Evolutionary conservation across 2,888 invertebrate genomes (phyloP), one percentile per base, ranked within the genome.

Genomic region (Drosophila pegasa): DNA sequence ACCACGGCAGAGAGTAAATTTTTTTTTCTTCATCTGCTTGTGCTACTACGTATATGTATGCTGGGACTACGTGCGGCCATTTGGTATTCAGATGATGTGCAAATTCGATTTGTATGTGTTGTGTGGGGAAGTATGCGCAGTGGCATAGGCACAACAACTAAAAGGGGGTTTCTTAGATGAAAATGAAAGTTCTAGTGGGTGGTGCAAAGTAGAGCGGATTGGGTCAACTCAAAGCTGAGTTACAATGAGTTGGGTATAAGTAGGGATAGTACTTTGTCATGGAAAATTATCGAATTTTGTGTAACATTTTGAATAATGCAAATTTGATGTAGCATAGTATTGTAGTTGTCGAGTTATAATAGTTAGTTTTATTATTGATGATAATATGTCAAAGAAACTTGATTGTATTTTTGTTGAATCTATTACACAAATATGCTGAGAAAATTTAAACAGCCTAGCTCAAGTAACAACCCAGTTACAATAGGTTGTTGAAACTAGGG

Each of bases 81-180:
- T 90, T 90, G 90, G 90, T 90, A 90, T 90, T 91, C 90, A 90
- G 90, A 90, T 91, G 90, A 90, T 90, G 91, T 90, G 89, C 90
- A 89, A 89, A 89, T 89, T 91, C 88, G 89, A 86, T 89, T 89
- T 84, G 89, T 87, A 70, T 78, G 78, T 80, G 77, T 80, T 73
- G 57, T 76, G 60, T 71, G 69, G 60, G 68, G 55, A 65, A 67
- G 60, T 18, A 9, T 29, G 33, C 43, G 0, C 88, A 88, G 71
- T 6, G 78, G 67, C 71, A 78, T 78, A 60, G 80, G 29, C 29
- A 7, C 29, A 29, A 7, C 22, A 18, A 22, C 7, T 33, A 4
- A 48, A 2, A 41, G 31, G 29, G 27, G 14, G 20, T 12, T 33
- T 2, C 3, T n/a, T 9, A 9, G 7, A 48, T 0, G 14, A 14